Conservation (phyloP, 2,113 vertebrate genomes). For the Psephotus haematonotus region DNA sequence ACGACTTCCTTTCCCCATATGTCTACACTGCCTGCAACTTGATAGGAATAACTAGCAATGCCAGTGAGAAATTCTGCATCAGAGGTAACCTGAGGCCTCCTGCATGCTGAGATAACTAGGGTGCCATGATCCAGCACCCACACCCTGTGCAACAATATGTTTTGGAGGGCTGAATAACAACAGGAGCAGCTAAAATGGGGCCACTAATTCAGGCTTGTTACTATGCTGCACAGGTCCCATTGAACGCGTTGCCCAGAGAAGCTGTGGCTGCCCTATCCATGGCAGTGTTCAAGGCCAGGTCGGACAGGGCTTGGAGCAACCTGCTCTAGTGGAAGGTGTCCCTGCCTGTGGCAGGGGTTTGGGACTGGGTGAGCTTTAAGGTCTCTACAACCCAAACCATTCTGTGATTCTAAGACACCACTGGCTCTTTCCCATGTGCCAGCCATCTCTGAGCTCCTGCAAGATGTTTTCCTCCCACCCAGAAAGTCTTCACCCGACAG, state of each 20-base stretch:
- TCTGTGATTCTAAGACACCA: neutral
- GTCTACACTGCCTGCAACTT: neutral
- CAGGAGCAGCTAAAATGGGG: neutral
- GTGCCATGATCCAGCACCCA: slow-evolving; percentile 39
- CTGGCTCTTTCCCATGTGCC: neutral
- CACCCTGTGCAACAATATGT: neutral
- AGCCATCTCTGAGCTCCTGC: neutral
- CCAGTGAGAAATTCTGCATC: neutral
- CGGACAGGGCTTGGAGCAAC: neutral
- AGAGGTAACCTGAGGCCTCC: slow-evolving; percentile 54
- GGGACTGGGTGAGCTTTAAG: neutral
- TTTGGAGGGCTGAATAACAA: neutral
- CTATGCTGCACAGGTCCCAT: neutral
- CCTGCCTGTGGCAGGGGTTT: neutral
- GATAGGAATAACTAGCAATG: slow-evolving; percentile 34
- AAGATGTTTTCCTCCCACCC: neutral
- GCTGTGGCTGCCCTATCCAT: neutral
- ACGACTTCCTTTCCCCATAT: slow-evolving; percentile 45
- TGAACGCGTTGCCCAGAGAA: neutral
- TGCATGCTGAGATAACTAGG: neutral
- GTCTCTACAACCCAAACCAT: neutral
- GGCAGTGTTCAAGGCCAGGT: neutral
- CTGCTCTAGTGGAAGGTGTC: neutral
- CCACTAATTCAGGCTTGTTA: neutral
- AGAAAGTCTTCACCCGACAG: neutral